phyloP scores from a whole-genome alignment of 1,140 invertebrate species.

The Drosophila teissieri region DNA sequence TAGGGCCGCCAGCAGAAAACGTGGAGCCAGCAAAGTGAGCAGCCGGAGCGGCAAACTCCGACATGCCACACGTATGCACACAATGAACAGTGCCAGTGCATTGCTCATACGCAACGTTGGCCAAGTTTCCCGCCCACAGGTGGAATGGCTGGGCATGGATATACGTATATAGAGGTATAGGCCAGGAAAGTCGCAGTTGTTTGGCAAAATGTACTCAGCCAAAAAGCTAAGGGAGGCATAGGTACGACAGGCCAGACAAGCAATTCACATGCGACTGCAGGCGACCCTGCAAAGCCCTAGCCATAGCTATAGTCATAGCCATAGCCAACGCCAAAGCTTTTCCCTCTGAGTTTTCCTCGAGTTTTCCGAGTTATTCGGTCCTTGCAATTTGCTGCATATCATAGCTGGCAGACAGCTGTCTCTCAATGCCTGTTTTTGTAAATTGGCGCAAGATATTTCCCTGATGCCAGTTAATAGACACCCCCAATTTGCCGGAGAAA shows the following conservation, averaged over 20 bases:
- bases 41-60: slow-evolving; percentile 37
- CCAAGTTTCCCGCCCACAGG: slow-evolving; percentile 61
- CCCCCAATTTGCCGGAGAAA: slow-evolving; percentile 23
- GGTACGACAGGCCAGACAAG: slow-evolving; percentile 63
- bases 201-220: slow-evolving; percentile 44
- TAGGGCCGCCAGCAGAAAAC: slow-evolving; percentile 50
- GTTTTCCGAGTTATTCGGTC: slow-evolving; percentile 9
- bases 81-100: slow-evolving; percentile 59
- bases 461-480: slow-evolving; percentile 46
- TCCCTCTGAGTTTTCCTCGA: slow-evolving; percentile 1
- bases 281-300: slow-evolving; percentile 35
- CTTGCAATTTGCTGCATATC: slow-evolving; percentile 75
- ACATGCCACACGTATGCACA: slow-evolving; percentile 40
- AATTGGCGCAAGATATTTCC: slow-evolving; percentile 56
- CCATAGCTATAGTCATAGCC: slow-evolving; percentile 8
- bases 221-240: slow-evolving; percentile 36
- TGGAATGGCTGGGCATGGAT: slow-evolving; percentile 1
- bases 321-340: slow-evolving; percentile 12
- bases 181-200: slow-evolving; percentile 32
- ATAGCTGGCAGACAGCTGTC: slow-evolving; percentile 41
- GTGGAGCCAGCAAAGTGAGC: slow-evolving; percentile 65
- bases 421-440: slow-evolving; percentile 42
- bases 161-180: slow-evolving; percentile 12
- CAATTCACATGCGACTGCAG: slow-evolving; percentile 71
- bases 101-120: slow-evolving; percentile 77